A percentile compares a stretch with the other conserved stretches of the same genome.
phyloP scores from a whole-genome alignment of 2,888 invertebrate species.

The Macrosoma leucophasiata region DNA sequence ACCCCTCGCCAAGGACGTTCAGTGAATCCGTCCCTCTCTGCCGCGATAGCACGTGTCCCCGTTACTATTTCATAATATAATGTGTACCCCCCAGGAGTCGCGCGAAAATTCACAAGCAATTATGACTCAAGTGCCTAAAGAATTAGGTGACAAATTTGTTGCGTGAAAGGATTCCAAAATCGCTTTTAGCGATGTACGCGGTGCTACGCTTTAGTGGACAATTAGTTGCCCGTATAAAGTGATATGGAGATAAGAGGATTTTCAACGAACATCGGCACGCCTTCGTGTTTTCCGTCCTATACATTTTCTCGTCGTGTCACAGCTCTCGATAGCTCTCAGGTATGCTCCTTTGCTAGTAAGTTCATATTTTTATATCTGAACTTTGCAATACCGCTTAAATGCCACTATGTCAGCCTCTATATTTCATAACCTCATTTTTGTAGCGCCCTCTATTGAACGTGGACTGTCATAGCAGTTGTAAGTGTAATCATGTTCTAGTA shows the following conservation, averaged over 20 bases:
- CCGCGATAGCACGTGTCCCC: constrained; percentile 73
- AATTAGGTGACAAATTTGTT: constrained; percentile 64
- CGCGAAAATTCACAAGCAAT: constrained; percentile 72
- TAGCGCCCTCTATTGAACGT: not conserved
- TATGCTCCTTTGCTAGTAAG: no score
- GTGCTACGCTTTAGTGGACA: constrained; percentile 55
- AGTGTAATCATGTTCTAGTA: constrained; percentile 7
- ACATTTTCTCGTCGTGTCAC: constrained; percentile 54
- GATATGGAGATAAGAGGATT: constrained; percentile 69
- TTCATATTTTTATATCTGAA: no score
- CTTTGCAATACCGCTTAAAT: no score
- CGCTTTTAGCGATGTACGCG: constrained; percentile 58
- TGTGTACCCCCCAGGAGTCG: constrained; percentile 70
- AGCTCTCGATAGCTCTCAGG: constrained; percentile 53
- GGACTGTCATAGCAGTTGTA: constrained; percentile 11
- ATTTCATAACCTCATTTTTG: not conserved
- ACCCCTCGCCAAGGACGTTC: constrained; percentile 74
- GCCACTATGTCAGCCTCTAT: no score
- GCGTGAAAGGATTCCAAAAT: constrained; percentile 62
- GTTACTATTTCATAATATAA: constrained; percentile 73
- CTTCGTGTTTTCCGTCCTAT: constrained; percentile 69
- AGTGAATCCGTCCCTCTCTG: constrained; percentile 76
- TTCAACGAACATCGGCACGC: constrained; percentile 48
- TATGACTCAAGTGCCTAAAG: constrained; percentile 73
- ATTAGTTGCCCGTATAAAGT: constrained; percentile 57